A percentile compares a stretch with the other conserved stretches of the same genome.
Evolutionary conservation across 2,888 invertebrate genomes (phyloP).

Genomic region (Melanchra persicariae): DNA sequence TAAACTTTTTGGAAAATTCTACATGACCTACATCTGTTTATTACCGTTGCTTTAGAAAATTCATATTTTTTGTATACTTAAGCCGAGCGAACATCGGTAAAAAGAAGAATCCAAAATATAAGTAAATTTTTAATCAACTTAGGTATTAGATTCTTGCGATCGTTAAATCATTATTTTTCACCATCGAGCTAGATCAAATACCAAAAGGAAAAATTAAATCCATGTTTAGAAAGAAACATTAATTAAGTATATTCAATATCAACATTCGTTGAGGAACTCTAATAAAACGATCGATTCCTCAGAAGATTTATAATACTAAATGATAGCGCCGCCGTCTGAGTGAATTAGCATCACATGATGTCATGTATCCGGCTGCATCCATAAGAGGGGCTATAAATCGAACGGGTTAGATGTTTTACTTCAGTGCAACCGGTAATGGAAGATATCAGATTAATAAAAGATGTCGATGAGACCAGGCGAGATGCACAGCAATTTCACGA

Average conservation of each 20-base stretch:
- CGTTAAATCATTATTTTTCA: not conserved
- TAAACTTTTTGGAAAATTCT: constrained; percentile 25
- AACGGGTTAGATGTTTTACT: constrained; percentile 83
- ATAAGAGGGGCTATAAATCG: constrained; percentile 83
- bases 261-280: constrained; percentile 54
- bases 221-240: not conserved
- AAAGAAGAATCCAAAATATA: not conserved
- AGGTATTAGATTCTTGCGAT: not conserved
- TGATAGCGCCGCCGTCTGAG: constrained; percentile 81
- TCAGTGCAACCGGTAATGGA: constrained; percentile 85
- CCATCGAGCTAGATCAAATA: not conserved
- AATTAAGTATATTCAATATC: constrained; percentile 18
- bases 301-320: constrained; percentile 80
- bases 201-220: not conserved
- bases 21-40: not conserved
- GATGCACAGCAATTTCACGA: constrained; percentile 87
- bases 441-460: constrained; percentile 87
- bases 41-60: constrained; percentile 6
- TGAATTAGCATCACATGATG: constrained; percentile 87
- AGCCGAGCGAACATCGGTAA: not conserved
- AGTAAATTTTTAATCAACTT: not conserved
- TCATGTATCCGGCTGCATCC: constrained; percentile 86
- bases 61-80: not conserved
- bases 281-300: constrained; percentile 74
- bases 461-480: constrained; percentile 85